phyloP scores from a whole-genome alignment of 1,140 invertebrate genomes.

The Melipona quadrifasciata region DNA sequence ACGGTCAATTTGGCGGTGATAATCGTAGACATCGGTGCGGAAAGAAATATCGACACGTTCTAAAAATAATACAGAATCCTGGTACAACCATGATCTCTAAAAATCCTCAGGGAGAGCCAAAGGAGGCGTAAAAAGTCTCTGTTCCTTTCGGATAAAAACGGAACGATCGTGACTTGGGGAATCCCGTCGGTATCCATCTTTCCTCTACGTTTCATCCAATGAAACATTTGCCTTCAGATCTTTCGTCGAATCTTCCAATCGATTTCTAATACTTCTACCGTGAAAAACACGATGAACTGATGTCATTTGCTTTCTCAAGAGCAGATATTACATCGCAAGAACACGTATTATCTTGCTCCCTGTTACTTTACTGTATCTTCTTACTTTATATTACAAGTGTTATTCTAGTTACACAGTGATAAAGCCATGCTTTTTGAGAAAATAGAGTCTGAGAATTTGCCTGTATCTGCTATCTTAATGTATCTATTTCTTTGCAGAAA shows the following conservation, averaged over 20 bases:
- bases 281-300: not conserved
- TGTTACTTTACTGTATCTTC: too few species aligned
- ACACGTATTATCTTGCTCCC: too few species aligned
- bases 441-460: too few species aligned
- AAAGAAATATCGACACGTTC: not conserved
- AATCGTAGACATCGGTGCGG: not conserved
- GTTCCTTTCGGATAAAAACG: conserved; percentile 10
- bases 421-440: too few species aligned
- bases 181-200: not conserved
- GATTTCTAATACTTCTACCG: not conserved
- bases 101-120: not conserved
- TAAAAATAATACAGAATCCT: conserved; percentile 5
- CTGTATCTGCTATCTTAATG: too few species aligned
- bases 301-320: not conserved
- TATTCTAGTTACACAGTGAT: too few species aligned
- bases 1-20: not conserved
- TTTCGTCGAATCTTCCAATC: not conserved
- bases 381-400: too few species aligned
- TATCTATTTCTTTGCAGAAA: too few species aligned
- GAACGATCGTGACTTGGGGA: conserved; percentile 10
- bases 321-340: not conserved
- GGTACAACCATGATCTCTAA: not conserved
- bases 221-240: conserved; percentile 6
- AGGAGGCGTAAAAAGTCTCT: not conserved
- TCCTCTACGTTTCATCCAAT: not conserved